Conservation (phyloP, 2,113 vertebrate genomes). For the Willisornis vidua region DNA sequence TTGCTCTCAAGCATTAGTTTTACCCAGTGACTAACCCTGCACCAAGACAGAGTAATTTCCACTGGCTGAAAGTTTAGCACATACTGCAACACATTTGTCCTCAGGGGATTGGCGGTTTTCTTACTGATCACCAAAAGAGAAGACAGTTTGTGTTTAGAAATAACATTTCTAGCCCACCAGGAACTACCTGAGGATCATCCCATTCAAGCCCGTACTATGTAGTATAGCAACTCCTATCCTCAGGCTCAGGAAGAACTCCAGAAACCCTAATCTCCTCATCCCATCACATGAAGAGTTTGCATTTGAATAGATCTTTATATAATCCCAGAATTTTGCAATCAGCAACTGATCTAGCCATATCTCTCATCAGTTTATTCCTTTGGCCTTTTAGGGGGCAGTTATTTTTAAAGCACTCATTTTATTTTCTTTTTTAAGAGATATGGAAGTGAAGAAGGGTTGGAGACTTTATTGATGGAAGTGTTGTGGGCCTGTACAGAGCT, state of each 20-base stretch:
- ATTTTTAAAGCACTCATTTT: background rate
- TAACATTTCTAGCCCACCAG: background rate
- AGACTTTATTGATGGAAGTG: background rate
- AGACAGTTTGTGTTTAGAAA: background rate
- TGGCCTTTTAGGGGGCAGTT: background rate
- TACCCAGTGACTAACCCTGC: background rate
- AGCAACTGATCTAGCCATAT: background rate
- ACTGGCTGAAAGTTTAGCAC: background rate
- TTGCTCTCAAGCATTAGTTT: background rate
- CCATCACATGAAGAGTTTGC: background rate
- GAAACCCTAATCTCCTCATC: background rate
- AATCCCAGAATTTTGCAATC: background rate
- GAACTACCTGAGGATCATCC: background rate
- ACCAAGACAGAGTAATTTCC: background rate
- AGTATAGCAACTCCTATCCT: background rate
- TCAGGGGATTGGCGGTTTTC: background rate
- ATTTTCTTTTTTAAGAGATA: background rate
- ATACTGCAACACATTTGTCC: background rate
- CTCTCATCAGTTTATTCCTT: background rate
- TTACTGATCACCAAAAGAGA: background rate
- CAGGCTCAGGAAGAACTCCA: background rate
- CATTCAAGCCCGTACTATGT: background rate
- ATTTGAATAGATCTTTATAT: background rate
- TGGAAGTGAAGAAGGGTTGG: background rate
- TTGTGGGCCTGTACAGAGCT: background rate